Percentiles rank a stretch among this genome's conserved stretches.
phyloP scores from a whole-genome alignment of 2,888 invertebrate species.

The Kuschelorhynchus macadamiae region DNA sequence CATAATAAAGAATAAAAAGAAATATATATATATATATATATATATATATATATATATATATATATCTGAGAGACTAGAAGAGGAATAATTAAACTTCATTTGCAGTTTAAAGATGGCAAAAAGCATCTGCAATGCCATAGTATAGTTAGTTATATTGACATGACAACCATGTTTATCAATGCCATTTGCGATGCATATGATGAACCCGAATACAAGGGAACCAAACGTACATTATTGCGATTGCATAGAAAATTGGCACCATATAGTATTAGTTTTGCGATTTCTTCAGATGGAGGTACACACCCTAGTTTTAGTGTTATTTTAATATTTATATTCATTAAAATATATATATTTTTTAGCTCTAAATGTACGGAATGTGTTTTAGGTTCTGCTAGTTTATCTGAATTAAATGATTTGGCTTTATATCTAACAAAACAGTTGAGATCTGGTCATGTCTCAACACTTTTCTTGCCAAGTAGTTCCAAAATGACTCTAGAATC shows the following conservation, averaged over 20 bases:
- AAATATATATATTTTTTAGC: constrained; percentile 10
- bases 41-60: too few relatives aligned
- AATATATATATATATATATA: too few relatives aligned
- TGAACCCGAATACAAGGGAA: constrained; percentile 68
- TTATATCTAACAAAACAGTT: constrained; percentile 73
- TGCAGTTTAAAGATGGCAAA: constrained; percentile 65
- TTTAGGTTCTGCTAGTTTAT: constrained; percentile 51
- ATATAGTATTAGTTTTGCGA: constrained; percentile 80
- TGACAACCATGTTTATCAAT: constrained; percentile 72
- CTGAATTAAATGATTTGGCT: constrained; percentile 72
- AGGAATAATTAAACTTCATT: too few relatives aligned
- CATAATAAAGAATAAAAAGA: too few relatives aligned
- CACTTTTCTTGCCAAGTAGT: constrained; percentile 63
- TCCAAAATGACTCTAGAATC: constrained; percentile 64
- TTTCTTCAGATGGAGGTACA: constrained; percentile 59
- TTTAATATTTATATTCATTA: too few relatives aligned
- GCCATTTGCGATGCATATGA: constrained; percentile 74
- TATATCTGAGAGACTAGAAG: too few relatives aligned
- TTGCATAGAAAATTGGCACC: constrained; percentile 83
- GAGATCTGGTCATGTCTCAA: constrained; percentile 67
- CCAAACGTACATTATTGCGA: constrained; percentile 69
- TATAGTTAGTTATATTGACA: constrained; percentile 70
- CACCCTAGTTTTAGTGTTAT: too few relatives aligned
- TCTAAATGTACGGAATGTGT: too few relatives aligned
- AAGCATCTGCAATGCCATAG: constrained; percentile 64